Base-by-base conservation (phyloP, 2,797 vertebrate species). In the Leucoraja ocellata region DNA sequence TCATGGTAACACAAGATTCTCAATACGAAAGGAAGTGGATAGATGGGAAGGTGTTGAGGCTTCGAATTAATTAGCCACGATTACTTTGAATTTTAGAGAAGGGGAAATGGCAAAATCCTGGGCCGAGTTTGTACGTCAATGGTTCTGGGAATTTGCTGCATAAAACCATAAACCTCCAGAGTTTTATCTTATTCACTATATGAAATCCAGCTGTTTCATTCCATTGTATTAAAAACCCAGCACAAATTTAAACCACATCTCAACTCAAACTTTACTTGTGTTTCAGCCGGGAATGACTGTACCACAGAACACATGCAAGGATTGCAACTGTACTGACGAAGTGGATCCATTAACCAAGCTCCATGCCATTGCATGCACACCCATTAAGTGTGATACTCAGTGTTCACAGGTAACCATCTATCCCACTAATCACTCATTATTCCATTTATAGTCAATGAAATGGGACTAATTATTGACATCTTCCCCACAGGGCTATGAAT, bases 401-500 rank as follows among this genome's bases (percentile, higher is more conserved):
- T 97, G 96, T 84, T 94, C 96, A 0, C 0, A 0, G 93, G 96
- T 97, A 93, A 96, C 96, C 93, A 73, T 6, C 18, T 93, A 25
- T 13, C 39, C 71, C 90, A 54, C 23, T 28, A 14, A 91, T 76
- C 46, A 16, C 54, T 74, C 46, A 76, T 28, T 23, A 73, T 92
- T 76, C 90, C 16, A 2, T 28, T 74, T 58, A 11, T 84, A 46
- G 39, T 73, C 73, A 2, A 25, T 6, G 23, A 92, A 92, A 92
- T 10, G 90, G n/a, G 32, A 46, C 8, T 63, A 46, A 10, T 1
- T 2, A 23, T 58, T 0, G 46, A 54, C 9, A 76, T 94, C 93
- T 94, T 93, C 93, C 63, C 93, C 76, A 21, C 93, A 97, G 97
- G 97, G 97, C 80, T 96, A 86, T 9, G 65, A 94, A 90, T 96